phyloP scores from a whole-genome alignment of 2,113 vertebrate species.

The Pseudopipra pipra region DNA sequence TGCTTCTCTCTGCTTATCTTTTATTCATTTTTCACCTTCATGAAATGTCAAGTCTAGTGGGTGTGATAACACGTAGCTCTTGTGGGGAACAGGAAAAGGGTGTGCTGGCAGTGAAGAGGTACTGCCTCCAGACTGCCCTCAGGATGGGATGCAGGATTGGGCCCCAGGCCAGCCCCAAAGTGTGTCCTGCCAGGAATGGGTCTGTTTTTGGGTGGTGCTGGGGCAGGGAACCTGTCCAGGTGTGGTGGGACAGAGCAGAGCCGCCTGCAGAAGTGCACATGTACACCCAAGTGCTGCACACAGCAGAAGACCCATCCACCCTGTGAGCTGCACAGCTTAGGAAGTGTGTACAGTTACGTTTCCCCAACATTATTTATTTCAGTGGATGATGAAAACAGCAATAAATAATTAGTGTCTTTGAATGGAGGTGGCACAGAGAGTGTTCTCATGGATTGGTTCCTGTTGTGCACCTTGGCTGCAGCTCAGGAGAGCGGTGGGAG shows the following conservation, averaged over 20 bases:
- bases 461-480: not conserved
- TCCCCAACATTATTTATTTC: not conserved
- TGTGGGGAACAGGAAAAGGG: not conserved
- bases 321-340: not conserved
- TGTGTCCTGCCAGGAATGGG: not conserved
- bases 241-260: not conserved
- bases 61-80: not conserved
- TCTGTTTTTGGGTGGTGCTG: not conserved
- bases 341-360: not conserved
- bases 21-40: not conserved
- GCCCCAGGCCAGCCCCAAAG: not conserved
- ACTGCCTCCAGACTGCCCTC: not conserved
- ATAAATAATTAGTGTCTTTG: not conserved
- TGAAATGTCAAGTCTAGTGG: not conserved
- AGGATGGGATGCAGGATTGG: not conserved
- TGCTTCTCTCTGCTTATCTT: not conserved
- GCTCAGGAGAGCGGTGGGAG: fast-evolving
- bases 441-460: fast-evolving
- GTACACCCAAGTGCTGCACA: fast-evolving
- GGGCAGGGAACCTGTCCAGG: fast-evolving
- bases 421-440: not conserved
- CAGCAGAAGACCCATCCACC: fast-evolving
- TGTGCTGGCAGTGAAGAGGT: not conserved
- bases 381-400: not conserved
- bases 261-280: not conserved